Percentiles rank a stretch among this genome's conserved stretches.
Conservation (phyloP, 2,888 invertebrate genomes). For the Atrina japonica region DNA sequence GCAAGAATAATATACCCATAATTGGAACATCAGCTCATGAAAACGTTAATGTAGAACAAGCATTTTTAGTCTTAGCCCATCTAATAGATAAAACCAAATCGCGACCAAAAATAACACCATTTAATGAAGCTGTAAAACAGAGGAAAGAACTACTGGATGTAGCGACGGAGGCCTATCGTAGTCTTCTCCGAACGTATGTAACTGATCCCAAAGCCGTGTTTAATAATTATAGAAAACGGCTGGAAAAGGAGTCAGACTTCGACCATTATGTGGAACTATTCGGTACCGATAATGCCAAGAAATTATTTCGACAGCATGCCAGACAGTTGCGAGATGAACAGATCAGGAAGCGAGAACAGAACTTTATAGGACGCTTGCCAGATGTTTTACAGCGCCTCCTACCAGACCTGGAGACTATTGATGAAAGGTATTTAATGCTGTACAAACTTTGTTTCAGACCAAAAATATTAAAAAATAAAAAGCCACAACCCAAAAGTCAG, state of each 20-base stretch:
- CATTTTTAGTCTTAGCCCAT: slow-evolving; percentile 92
- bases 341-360: slow-evolving; percentile 87
- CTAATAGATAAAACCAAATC: slow-evolving; percentile 95
- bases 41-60: slow-evolving; percentile 96
- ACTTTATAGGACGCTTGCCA: slow-evolving; percentile 89
- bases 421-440: slow-evolving; percentile 83
- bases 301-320: slow-evolving; percentile 89
- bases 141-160: slow-evolving; percentile 94
- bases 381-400: slow-evolving; percentile 89
- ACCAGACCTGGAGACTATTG: slow-evolving; percentile 87
- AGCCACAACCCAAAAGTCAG: no score
- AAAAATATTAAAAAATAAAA: no score
- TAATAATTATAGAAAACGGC: slow-evolving; percentile 87
- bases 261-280: slow-evolving; percentile 91
- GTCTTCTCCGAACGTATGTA: slow-evolving; percentile 90
- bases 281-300: slow-evolving; percentile 91
- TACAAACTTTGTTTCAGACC: no score
- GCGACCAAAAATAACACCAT: slow-evolving; percentile 83
- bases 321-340: slow-evolving; percentile 91
- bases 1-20: slow-evolving; percentile 86
- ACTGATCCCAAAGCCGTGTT: slow-evolving; percentile 88
- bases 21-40: slow-evolving; percentile 98
- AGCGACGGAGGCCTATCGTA: slow-evolving; percentile 94
- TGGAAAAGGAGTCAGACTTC: slow-evolving; percentile 94
- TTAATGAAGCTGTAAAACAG: slow-evolving; percentile 91